Conservation (phyloP, 2,113 vertebrate genomes). For the Uria aalge region DNA sequence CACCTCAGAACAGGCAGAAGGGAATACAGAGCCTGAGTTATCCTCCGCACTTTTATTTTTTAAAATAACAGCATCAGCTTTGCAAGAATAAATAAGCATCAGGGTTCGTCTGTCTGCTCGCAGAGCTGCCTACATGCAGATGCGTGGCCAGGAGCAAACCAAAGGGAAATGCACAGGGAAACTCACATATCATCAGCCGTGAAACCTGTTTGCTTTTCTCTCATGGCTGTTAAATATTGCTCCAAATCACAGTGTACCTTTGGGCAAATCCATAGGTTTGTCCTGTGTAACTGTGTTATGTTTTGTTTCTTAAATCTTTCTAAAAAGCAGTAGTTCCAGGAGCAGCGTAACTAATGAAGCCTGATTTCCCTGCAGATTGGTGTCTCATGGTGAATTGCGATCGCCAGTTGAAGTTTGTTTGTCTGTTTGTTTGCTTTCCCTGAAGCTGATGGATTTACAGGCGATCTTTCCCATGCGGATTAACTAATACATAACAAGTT, state of each 20-base stretch:
- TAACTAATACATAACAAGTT: background rate
- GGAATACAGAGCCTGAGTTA: background rate
- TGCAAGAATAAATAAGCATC: background rate
- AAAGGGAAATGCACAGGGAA: background rate
- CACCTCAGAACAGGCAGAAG: background rate
- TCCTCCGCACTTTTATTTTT: background rate
- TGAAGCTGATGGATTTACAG: conserved; percentile 2
- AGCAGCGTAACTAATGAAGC: background rate
- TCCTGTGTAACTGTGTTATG: background rate
- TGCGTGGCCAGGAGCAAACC: background rate
- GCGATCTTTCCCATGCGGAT: background rate
- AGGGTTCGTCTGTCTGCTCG: background rate
- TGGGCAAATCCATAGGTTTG: background rate
- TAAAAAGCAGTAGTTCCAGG: background rate
- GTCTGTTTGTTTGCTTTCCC: background rate
- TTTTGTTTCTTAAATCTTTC: background rate
- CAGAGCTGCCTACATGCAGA: background rate
- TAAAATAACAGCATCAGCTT: background rate
- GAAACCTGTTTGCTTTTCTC: background rate
- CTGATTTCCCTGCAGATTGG: background rate
- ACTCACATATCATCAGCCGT: background rate
- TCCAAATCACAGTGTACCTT: background rate
- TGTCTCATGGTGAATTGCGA: background rate
- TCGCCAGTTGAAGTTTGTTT: background rate
- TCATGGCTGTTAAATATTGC: background rate